Evolutionary conservation across 2,888 invertebrate genomes (phyloP), one percentile per base, ranked within the genome.

Genomic region (Escarpia spicata): DNA sequence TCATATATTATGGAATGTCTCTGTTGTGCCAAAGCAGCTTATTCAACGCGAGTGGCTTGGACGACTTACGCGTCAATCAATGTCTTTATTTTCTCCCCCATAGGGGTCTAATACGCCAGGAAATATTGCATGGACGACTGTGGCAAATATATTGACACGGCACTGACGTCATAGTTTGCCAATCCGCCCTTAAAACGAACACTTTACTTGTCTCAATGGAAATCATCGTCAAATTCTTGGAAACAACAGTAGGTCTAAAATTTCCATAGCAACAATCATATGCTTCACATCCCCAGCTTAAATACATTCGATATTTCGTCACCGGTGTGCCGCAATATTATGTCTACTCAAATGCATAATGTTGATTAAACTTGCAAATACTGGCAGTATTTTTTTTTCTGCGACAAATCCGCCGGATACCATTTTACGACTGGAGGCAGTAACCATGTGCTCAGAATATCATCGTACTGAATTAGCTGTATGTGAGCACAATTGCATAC

Each of bases 21-120:
- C 75, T 26, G 75, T 75, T 75, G 75, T 75, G 75, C 19, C 75
- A 75, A 75, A 75, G 75, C 75, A n/a, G 75, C 75, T 75, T 75
- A 75, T 75, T 26, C 26, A 4, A 75, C 2, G n/a, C 75, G 75
- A n/a, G 26, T 75, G 75, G 26, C 75, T 75, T 3, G 26, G 19
- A 3, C 75, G 75, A 4, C 75, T 75, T 75, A 52, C 52, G 6
- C 52, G 52, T 2, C 52, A 52, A 52, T 37, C 37, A 26, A 75
- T 26, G 6, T 26, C 60, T 19, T 60, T 0, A 60, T 60, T 60
- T 60, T 60, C 15, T 60, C 75, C 52, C 52, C 15, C 15, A 15
- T 1, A 52, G 0, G 75, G 3, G 75, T n/a, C 3, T 26, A 75
- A 75, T 26, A 26, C 19, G 75, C 75, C 19, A 26, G 26, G 75